Evolutionary conservation across 2,797 vertebrate species (phyloP).

Genomic region (Oreonectes daqikongensis): DNA sequence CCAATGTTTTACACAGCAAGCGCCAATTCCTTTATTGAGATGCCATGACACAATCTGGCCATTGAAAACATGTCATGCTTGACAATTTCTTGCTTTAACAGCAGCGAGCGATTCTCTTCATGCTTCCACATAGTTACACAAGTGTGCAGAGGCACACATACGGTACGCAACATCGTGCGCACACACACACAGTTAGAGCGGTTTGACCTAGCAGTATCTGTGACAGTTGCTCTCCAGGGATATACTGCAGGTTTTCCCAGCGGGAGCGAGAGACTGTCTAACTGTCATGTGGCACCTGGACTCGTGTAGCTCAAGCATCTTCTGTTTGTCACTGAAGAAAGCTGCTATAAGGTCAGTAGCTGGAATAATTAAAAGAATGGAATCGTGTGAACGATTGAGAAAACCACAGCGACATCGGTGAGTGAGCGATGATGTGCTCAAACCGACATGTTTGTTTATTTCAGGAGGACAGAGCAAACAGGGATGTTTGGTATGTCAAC

Average conservation of each 20-base stretch:
- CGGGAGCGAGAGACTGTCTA: slow-evolving; percentile 57
- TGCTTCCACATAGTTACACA: slow-evolving; percentile 43
- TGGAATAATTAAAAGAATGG: slow-evolving; percentile 26
- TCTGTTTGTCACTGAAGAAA: slow-evolving; percentile 30
- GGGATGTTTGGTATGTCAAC: background rate
- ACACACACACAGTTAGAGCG: slow-evolving; percentile 48
- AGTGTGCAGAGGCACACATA: slow-evolving; percentile 29
- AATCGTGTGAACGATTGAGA: background rate
- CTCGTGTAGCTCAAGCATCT: slow-evolving; percentile 40
- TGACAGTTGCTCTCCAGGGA: slow-evolving; percentile 65
- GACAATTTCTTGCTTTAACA: background rate
- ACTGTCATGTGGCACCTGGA: slow-evolving; percentile 59
- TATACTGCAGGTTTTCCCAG: slow-evolving; percentile 56
- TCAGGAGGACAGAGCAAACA: background rate
- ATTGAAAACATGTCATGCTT: background rate
- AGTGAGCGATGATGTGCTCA: background rate
- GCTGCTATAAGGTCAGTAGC: slow-evolving; percentile 11
- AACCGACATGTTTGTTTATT: background rate
- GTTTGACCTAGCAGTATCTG: slow-evolving; percentile 60
- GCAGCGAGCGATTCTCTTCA: background rate
- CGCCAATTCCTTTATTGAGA: slow-evolving; percentile 5
- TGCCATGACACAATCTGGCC: background rate
- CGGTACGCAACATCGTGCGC: slow-evolving; percentile 10
- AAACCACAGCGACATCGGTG: background rate
- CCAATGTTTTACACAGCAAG: slow-evolving; percentile 15